Evolutionary conservation across 1,140 invertebrate genomes (phyloP).

Genomic region (Caenorhabditis inopinata): DNA sequence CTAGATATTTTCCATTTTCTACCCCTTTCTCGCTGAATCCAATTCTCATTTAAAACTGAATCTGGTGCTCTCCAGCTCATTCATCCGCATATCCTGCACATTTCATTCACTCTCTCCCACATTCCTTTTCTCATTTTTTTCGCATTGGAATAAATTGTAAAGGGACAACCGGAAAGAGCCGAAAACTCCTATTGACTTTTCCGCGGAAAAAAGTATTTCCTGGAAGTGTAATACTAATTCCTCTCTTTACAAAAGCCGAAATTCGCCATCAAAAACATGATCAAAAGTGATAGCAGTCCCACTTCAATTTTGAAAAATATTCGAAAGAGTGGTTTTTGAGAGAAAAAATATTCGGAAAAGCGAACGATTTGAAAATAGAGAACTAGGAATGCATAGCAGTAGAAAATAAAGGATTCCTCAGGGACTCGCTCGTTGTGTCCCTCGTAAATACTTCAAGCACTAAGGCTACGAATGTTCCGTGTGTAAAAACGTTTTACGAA

Average conservation of each 20-base stretch:
- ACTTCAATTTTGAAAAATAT: too few species aligned
- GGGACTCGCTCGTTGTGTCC: constrained; percentile 9
- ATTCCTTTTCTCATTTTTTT: neutral
- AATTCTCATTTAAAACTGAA: neutral
- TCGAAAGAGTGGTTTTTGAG: too few species aligned
- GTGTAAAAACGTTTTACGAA: neutral
- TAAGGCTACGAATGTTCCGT: too few species aligned
- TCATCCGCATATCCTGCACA: neutral
- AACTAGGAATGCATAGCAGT: neutral
- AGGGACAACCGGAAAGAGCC: neutral
- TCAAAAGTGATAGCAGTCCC: neutral
- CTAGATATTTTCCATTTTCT: neutral
- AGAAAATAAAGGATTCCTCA: neutral
- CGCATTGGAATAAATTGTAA: neutral
- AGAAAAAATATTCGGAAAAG: neutral
- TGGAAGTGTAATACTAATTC: too few species aligned
- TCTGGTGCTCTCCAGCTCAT: neutral
- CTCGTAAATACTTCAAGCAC: neutral
- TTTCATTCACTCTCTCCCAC: neutral
- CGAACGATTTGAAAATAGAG: constrained; percentile 3
- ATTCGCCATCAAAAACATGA: neutral
- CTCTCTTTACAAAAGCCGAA: neutral
- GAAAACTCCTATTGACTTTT: neutral
- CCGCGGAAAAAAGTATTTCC: neutral
- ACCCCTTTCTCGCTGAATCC: neutral